phyloP scores from a whole-genome alignment of 2,888 invertebrate species.

The Agapostemon virescens region DNA sequence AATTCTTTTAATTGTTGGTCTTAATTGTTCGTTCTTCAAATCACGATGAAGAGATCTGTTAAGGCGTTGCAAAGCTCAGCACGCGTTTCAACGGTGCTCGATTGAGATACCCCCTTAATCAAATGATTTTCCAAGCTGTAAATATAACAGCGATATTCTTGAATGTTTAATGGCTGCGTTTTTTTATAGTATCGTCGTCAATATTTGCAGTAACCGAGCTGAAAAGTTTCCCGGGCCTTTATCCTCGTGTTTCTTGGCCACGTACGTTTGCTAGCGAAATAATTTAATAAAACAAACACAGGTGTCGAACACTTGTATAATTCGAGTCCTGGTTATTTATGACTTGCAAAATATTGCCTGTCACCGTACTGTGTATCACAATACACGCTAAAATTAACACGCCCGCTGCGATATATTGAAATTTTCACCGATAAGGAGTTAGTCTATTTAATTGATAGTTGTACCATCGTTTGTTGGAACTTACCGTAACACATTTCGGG shows the following conservation, averaged over 20 bases:
- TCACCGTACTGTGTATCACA: conserved; percentile 9
- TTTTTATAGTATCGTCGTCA: conserved; percentile 40
- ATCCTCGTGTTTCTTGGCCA: conserved; percentile 16
- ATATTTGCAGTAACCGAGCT: conserved; percentile 19
- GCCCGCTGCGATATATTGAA: not conserved
- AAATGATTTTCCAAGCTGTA: conserved; percentile 19
- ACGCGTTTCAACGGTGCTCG: not conserved
- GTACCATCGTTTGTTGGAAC: conserved; percentile 10
- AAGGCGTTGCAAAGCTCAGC: not conserved
- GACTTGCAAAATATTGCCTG: conserved; percentile 13
- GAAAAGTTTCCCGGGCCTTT: conserved; percentile 27
- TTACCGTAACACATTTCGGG: conserved; percentile 76
- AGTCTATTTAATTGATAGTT: not conserved
- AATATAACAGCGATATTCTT: conserved; percentile 1
- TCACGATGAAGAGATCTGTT: not conserved
- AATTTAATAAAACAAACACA: conserved; percentile 58
- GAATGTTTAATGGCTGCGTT: conserved; percentile 15
- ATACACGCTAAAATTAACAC: not conserved
- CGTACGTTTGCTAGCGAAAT: conserved; percentile 44
- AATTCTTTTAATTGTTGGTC: not conserved
- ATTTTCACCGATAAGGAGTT: not conserved
- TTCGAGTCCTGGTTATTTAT: conserved; percentile 21
- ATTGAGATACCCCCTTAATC: conserved; percentile 34
- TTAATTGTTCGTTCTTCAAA: not conserved
- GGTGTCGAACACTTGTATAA: conserved; percentile 58